Percentiles rank a stretch among this genome's conserved stretches.
Evolutionary conservation across 2,113 vertebrate species (phyloP).

Genomic region (Macroglossus sobrinus): DNA sequence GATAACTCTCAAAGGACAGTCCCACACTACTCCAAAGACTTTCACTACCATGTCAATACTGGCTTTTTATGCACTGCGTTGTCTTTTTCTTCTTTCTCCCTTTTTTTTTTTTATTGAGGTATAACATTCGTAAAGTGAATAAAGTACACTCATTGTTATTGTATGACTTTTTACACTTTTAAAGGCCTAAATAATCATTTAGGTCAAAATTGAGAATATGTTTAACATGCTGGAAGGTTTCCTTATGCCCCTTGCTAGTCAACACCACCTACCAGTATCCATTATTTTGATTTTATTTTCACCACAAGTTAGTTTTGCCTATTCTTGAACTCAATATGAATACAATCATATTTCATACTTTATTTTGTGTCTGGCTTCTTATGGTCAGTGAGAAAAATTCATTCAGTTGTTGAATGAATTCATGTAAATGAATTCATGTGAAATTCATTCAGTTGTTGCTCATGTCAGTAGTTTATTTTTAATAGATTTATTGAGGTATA

Average conservation of each 20-base stretch:
- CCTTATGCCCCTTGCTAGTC: neutral
- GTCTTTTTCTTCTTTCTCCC: neutral
- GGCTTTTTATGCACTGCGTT: neutral
- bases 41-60: neutral
- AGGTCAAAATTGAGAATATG: neutral
- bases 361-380: neutral
- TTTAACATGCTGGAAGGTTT: neutral
- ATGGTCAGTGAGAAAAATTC: neutral
- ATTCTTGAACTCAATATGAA: neutral
- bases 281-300: neutral
- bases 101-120: neutral
- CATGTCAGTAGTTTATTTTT: neutral
- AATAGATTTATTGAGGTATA: neutral
- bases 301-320: neutral
- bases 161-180: neutral
- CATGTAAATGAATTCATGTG: neutral
- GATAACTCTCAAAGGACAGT: neutral
- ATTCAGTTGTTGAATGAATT: neutral
- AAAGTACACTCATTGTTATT: neutral
- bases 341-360: neutral
- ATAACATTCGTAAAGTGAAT: neutral
- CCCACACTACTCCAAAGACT: neutral
- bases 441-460: neutral
- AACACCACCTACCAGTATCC: neutral
- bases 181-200: neutral